These are phyloP conservation scores for Hemibagrus wyckioides DNA, from an alignment of 2,113 vertebrate genomes.

Conservation along the genomic window DNA sequence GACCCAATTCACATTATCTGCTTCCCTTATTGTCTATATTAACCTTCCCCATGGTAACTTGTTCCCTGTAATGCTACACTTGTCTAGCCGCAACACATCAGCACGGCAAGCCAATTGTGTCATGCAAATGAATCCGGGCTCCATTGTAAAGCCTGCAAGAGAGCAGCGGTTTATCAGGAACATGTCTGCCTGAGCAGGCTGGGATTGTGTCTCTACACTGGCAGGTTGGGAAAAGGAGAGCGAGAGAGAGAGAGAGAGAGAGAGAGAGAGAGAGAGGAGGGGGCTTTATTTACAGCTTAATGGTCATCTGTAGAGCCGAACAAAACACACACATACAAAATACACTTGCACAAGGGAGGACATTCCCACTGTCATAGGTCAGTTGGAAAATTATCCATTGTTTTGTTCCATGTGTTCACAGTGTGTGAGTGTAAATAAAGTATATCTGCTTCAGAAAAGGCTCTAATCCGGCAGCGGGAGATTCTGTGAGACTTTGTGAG, in stretches of 20 bases:
- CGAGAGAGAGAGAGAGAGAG: not conserved
- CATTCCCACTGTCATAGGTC: conserved; percentile 43
- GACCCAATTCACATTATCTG: conserved; percentile 85
- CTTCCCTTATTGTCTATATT: conserved; percentile 87
- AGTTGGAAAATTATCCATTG: conserved; percentile 32
- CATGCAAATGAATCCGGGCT: conserved; percentile 93
- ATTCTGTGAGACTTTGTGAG: conserved; percentile 8
- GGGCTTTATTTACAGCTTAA: conserved; percentile 60
- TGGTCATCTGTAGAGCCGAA: conserved; percentile 51
- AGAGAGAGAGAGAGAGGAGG: not conserved
- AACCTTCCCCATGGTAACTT: conserved; percentile 96
- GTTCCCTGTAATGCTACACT: conserved; percentile 93
- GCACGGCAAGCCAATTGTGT: conserved; percentile 90
- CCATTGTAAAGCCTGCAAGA: conserved; percentile 79
- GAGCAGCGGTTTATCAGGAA: conserved; percentile 77
- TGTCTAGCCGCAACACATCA: conserved; percentile 91
- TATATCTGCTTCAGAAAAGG: conserved; percentile 43
- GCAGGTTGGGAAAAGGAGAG: conserved; percentile 29
- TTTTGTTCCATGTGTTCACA: conserved; percentile 37
- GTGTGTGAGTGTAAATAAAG: conserved; percentile 39
- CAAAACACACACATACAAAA: conserved; percentile 34
- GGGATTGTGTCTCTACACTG: conserved; percentile 64
- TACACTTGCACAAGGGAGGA: conserved; percentile 16
- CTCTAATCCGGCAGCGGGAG: conserved; percentile 42
- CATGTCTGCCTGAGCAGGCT: conserved; percentile 64